phyloP scores from a whole-genome alignment of 2,113 vertebrate genomes.

The Eptatretus burgeri region DNA sequence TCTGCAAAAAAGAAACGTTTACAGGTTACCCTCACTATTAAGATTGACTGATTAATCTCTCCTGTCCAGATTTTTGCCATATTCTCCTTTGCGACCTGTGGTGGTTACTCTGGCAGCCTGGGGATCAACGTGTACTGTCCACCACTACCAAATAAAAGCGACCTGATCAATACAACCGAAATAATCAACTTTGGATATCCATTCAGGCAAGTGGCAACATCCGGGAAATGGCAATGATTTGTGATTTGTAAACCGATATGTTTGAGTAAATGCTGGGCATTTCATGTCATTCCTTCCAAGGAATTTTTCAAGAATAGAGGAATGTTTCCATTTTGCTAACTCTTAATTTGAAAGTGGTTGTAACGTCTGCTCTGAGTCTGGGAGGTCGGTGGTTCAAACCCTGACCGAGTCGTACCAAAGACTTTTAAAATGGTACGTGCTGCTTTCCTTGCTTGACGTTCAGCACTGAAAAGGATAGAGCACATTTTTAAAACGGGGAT shows the following conservation, averaged over 20 bases:
- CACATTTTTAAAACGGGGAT: too few species aligned
- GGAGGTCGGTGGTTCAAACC: too few species aligned
- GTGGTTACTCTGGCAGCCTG: conserved; percentile 73
- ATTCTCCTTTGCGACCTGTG: conserved; percentile 97
- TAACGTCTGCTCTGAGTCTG: too few species aligned
- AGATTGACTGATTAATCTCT: background rate
- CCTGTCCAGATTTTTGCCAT: conserved; percentile 70
- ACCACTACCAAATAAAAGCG: conserved; percentile 26
- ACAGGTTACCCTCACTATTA: too few species aligned
- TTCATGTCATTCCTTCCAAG: background rate
- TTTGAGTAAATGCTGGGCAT: background rate
- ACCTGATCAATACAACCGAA: conserved; percentile 69
- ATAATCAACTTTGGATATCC: conserved; percentile 64
- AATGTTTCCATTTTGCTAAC: background rate
- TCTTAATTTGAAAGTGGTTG: background rate
- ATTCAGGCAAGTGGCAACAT: conserved; percentile 42
- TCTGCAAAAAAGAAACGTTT: too few species aligned
- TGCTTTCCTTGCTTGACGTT: too few species aligned
- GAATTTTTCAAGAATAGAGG: background rate
- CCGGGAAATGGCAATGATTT: background rate
- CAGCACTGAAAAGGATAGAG: too few species aligned
- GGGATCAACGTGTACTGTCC: conserved; percentile 72
- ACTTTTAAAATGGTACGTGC: too few species aligned
- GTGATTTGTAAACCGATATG: background rate
- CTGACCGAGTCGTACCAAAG: too few species aligned